A percentile compares a stretch with the other conserved stretches of the same genome.
phyloP scores from a whole-genome alignment of 2,888 invertebrate genomes.

The Syrista parreyssii region DNA sequence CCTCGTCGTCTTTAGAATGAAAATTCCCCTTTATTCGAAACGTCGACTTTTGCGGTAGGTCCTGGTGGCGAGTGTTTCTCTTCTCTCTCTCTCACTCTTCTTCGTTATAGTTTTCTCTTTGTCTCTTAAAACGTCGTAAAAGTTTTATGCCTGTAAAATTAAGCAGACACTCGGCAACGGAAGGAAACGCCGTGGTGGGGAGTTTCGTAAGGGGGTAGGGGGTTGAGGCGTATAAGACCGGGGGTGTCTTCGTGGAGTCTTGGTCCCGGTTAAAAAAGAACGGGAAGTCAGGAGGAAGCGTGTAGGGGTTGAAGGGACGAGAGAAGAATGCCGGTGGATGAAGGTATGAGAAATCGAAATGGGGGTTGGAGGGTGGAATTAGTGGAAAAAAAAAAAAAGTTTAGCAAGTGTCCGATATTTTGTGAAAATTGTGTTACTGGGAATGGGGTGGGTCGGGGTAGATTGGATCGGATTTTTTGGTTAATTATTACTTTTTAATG shows the following conservation, averaged over 20 bases:
- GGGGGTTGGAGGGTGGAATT: not conserved
- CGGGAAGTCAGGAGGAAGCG: not conserved
- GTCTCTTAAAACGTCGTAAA: constrained; percentile 23
- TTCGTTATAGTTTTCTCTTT: too few species aligned
- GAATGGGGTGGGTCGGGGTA: too few species aligned
- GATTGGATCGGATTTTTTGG: too few species aligned
- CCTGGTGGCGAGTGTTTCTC: constrained; percentile 25
- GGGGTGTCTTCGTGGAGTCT: not conserved
- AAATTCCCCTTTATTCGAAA: constrained; percentile 18
- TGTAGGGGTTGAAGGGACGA: not conserved
- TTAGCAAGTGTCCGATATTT: too few species aligned
- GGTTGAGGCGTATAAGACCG: not conserved
- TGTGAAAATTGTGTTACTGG: too few species aligned
- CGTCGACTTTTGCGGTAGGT: constrained; percentile 35
- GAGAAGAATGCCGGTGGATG: not conserved
- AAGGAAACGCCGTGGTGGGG: constrained; percentile 14
- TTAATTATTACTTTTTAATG: too few species aligned
- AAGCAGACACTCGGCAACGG: constrained; percentile 25
- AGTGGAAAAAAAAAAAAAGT: too few species aligned
- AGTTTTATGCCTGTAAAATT: constrained; percentile 34
- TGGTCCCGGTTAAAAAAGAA: too few species aligned
- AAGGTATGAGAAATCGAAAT: not conserved
- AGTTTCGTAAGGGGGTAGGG: constrained; percentile 5
- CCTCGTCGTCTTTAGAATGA: not conserved
- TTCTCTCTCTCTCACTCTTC: too few species aligned